Conservation (phyloP, 2,888 invertebrate species). For the Monopis laevigella region DNA sequence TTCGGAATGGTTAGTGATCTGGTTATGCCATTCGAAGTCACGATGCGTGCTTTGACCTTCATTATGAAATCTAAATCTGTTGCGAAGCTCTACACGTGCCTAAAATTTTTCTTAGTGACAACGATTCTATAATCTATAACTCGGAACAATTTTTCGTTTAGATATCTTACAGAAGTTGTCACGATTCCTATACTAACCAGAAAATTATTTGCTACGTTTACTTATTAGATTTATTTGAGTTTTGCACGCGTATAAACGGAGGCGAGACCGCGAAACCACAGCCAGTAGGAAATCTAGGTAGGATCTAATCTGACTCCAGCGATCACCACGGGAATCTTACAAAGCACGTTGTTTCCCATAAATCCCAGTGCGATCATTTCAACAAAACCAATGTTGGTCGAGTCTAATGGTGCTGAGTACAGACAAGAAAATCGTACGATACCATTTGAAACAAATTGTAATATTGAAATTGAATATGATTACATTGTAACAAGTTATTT, state of each 20-base stretch:
- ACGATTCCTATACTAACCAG: conserved; percentile 49
- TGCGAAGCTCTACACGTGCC: too few relatives aligned
- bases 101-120: too few relatives aligned
- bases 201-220: conserved; percentile 40
- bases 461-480: neutral
- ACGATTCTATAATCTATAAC: too few relatives aligned
- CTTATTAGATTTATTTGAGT: conserved; percentile 56
- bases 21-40: conserved; percentile 45
- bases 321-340: conserved; percentile 53
- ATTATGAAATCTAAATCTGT: conserved; percentile 46
- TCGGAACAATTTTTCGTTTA: too few relatives aligned
- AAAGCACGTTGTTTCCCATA: conserved; percentile 44
- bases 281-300: conserved; percentile 51
- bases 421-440: conserved; percentile 1
- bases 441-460: neutral
- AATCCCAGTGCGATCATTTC: conserved; percentile 46
- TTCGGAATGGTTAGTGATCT: conserved; percentile 36
- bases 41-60: conserved; percentile 41
- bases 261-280: conserved; percentile 55
- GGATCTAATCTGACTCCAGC: conserved; percentile 51
- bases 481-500: neutral
- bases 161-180: conserved; percentile 27
- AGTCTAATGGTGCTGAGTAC: neutral
- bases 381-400: conserved; percentile 55
- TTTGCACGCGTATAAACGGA: conserved; percentile 48